Conservation (phyloP, 2,113 vertebrate genomes). For the Fukomys damarensis region DNA sequence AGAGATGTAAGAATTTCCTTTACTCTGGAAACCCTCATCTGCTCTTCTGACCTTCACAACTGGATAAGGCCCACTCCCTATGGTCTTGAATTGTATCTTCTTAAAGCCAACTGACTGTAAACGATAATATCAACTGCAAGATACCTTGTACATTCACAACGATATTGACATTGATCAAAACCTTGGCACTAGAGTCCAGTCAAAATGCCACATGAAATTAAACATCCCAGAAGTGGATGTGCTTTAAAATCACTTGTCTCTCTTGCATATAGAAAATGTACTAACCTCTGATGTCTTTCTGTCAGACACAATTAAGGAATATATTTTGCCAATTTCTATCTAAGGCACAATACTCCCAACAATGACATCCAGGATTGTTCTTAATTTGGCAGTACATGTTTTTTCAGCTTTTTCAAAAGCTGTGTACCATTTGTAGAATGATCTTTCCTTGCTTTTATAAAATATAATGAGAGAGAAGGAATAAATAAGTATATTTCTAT, state of each 20-base stretch:
- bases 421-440: background rate
- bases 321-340: background rate
- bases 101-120: background rate
- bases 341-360: background rate
- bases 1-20: background rate
- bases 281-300: background rate
- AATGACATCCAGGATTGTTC: background rate
- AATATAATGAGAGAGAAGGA: background rate
- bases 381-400: background rate
- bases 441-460: background rate
- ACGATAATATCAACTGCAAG: background rate
- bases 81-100: background rate
- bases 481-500: background rate
- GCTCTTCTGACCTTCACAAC: background rate
- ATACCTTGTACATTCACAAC: background rate
- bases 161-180: background rate
- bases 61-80: background rate
- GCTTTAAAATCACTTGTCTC: background rate
- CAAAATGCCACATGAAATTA: background rate
- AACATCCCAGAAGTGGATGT: background rate
- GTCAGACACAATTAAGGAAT: background rate
- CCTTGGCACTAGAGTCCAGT: background rate
- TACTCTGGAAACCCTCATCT: background rate
- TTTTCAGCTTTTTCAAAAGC: background rate
- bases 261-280: background rate